Conservation (phyloP, 2,797 vertebrate species). For the Presbytis comata region DNA sequence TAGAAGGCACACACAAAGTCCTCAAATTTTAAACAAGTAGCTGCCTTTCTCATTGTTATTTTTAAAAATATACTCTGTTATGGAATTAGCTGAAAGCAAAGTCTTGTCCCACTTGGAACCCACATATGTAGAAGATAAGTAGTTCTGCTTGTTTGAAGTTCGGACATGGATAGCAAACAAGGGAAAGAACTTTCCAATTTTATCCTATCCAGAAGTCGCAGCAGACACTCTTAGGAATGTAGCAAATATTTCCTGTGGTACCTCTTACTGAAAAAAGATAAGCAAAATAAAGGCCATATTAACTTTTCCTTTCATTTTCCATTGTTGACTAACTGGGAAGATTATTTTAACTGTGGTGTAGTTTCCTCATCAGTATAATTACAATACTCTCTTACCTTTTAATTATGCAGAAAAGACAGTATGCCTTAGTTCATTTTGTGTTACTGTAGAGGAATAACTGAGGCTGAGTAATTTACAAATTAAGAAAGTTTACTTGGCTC, state of each 20-base stretch:
- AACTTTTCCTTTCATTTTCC: not conserved
- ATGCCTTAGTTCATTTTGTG: not conserved
- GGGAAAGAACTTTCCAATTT: not conserved
- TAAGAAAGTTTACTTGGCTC: not conserved
- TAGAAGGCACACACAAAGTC: not conserved
- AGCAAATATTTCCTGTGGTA: not conserved
- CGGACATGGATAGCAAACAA: not conserved
- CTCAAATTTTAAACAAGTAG: not conserved
- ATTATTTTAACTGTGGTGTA: conserved; percentile 16
- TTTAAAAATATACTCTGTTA: not conserved
- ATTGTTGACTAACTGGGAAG: not conserved
- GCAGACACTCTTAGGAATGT: not conserved
- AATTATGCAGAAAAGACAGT: not conserved
- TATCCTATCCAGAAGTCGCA: not conserved
- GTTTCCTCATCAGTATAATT: conserved; percentile 18
- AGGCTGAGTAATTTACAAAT: not conserved
- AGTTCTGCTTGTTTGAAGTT: not conserved
- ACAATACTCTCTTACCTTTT: conserved; percentile 25
- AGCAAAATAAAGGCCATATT: not conserved
- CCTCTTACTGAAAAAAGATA: not conserved
- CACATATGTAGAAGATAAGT: not conserved
- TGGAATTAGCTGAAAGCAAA: not conserved
- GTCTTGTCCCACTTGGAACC: not conserved
- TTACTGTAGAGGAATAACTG: not conserved
- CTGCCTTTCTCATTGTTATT: not conserved